A percentile compares a stretch with the other conserved stretches of the same genome.
Conservation (phyloP, 2,113 vertebrate species). For the Willisornis vidua region DNA sequence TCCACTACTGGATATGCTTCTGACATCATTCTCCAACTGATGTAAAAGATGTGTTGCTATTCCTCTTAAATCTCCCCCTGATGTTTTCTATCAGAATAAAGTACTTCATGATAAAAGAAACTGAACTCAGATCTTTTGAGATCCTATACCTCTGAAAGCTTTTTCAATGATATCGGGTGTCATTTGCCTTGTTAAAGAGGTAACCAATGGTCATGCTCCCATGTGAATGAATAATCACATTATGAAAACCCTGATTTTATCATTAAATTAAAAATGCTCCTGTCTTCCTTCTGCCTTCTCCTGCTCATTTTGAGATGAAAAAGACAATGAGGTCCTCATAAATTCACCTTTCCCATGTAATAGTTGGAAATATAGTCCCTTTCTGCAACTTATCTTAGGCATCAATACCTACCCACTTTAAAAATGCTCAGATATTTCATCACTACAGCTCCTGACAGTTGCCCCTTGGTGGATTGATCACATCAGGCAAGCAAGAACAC, state of each 20-base stretch:
- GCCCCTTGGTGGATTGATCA: not conserved
- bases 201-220: not conserved
- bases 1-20: not conserved
- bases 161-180: not conserved
- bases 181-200: not conserved
- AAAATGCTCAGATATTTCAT: not conserved
- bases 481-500: not conserved
- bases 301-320: not conserved
- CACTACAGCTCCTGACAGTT: not conserved
- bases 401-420: not conserved
- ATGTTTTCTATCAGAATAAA: not conserved
- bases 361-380: not conserved
- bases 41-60: not conserved
- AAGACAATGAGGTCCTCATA: not conserved
- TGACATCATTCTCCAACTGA: not conserved
- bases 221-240: not conserved
- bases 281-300: not conserved
- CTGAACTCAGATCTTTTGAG: not conserved
- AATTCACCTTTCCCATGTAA: rapidly evolving
- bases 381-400: not conserved
- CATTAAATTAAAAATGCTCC: not conserved
- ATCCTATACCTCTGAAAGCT: not conserved
- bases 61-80: not conserved
- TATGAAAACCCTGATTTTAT: not conserved
- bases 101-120: not conserved